Conservation (phyloP, 2,888 invertebrate genomes). For the Melanostoma scalare region DNA sequence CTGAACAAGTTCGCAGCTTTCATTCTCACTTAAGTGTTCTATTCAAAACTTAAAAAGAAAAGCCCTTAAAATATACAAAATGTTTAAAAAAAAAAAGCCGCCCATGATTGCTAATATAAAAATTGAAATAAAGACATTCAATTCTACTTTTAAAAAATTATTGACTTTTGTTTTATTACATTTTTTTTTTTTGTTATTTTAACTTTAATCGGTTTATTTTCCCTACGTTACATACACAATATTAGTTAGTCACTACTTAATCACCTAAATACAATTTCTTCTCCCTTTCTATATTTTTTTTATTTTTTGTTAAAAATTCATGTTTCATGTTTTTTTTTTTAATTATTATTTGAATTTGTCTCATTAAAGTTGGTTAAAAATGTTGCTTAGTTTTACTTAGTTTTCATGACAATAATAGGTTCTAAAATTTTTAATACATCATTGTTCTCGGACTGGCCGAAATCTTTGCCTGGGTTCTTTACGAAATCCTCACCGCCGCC, state of each 20-base stretch:
- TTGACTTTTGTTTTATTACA: conserved; percentile 78
- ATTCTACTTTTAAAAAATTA: conserved; percentile 81
- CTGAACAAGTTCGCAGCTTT: too few relatives aligned
- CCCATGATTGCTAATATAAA: neutral
- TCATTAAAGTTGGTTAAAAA: conserved; percentile 19
- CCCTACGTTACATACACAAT: conserved; percentile 67
- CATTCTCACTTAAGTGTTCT: too few relatives aligned
- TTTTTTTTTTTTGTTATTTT: conserved; percentile 67
- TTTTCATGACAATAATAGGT: conserved; percentile 82
- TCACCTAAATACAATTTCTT: conserved; percentile 52
- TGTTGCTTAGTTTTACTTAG: conserved; percentile 78
- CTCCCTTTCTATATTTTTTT: neutral
- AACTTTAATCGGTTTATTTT: conserved; percentile 48
- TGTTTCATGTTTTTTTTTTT: conserved; percentile 50
- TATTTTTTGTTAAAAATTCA: conserved; percentile 32
- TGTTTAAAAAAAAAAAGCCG: neutral
- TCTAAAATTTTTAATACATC: conserved; percentile 82
- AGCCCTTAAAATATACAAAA: too few relatives aligned
- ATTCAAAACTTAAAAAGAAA: too few relatives aligned
- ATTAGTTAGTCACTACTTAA: conserved; percentile 71
- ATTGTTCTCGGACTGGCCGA: conserved; percentile 79
- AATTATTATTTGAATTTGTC: conserved; percentile 59
- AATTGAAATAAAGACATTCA: conserved; percentile 45
- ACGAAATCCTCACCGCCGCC: conserved; percentile 71
- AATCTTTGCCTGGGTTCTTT: conserved; percentile 77